These are phyloP conservation scores for Siphonodentalium dalli DNA, from an alignment of 2,888 invertebrate species.

Conservation along the genomic window DNA sequence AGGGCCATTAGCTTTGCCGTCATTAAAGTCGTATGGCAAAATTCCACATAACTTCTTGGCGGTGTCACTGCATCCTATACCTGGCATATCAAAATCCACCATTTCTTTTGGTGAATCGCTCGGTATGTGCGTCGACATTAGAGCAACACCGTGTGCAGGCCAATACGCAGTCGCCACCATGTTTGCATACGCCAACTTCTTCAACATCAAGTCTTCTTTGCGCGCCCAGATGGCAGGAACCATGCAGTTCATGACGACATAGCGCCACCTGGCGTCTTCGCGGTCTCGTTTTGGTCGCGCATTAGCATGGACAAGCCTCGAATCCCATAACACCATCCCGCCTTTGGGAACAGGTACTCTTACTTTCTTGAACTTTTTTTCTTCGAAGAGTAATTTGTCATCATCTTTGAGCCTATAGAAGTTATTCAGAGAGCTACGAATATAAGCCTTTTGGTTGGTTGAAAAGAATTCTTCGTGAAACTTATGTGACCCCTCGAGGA, in stretches of 20 bases:
- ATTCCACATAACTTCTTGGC: conserved; percentile 34
- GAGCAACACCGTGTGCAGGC: conserved; percentile 40
- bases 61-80: conserved; percentile 33
- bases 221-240: conserved; percentile 51
- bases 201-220: conserved; percentile 34
- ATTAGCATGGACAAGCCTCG: conserved; percentile 53
- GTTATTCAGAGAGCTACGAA: conserved; percentile 20
- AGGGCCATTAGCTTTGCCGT: conserved; percentile 37
- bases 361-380: conserved; percentile 32
- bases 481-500: conserved; percentile 40
- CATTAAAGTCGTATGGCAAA: conserved; percentile 35
- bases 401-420: conserved; percentile 29
- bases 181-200: conserved; percentile 37
- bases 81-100: no score
- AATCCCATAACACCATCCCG: conserved; percentile 57
- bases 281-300: conserved; percentile 41
- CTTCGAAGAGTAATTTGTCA: conserved; percentile 37
- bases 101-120: no score
- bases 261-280: conserved; percentile 42
- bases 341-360: conserved; percentile 52
- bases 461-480: conserved; percentile 34
- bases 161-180: conserved; percentile 43
- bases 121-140: no score
- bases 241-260: conserved; percentile 49
- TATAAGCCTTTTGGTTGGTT: conserved; percentile 24